A percentile compares a stretch with the other conserved stretches of the same genome.
Evolutionary conservation across 2,113 vertebrate species (phyloP).

Genomic region (Siniperca chuatsi): DNA sequence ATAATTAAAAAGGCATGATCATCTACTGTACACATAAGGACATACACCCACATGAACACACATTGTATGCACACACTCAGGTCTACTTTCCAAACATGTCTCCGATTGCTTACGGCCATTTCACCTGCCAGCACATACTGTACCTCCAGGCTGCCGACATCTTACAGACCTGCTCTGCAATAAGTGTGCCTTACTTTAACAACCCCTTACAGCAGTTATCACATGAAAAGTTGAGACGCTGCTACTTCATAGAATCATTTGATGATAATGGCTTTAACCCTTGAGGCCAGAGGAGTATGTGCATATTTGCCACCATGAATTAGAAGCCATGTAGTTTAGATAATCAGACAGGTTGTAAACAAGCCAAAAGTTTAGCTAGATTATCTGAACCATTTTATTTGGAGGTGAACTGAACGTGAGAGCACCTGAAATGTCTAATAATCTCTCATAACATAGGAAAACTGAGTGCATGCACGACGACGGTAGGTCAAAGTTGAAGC

Average conservation of each 20-base stretch:
- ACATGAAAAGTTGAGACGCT: not conserved
- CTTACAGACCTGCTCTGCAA: not conserved
- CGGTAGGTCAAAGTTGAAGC: not conserved
- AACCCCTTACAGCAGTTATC: not conserved
- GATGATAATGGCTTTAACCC: not conserved
- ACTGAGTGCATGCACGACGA: not conserved
- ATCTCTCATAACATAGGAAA: not conserved
- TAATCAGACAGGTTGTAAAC: not conserved
- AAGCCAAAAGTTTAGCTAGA: not conserved
- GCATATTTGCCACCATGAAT: not conserved
- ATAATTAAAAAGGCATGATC: not conserved
- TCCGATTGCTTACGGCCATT: not conserved
- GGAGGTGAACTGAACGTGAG: not conserved
- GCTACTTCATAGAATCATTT: not conserved
- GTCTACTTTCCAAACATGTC: not conserved
- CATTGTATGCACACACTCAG: not conserved
- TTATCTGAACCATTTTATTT: not conserved
- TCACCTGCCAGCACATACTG: not conserved
- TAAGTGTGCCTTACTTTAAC: not conserved
- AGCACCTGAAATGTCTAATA: not conserved
- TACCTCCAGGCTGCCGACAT: not conserved
- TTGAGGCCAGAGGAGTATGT: not conserved
- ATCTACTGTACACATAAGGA: not conserved
- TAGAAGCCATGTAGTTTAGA: not conserved
- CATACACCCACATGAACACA: not conserved